These are phyloP conservation scores for Drosophila paulistorum DNA, from an alignment of 1,140 invertebrate species.

Conservation along the genomic window DNA sequence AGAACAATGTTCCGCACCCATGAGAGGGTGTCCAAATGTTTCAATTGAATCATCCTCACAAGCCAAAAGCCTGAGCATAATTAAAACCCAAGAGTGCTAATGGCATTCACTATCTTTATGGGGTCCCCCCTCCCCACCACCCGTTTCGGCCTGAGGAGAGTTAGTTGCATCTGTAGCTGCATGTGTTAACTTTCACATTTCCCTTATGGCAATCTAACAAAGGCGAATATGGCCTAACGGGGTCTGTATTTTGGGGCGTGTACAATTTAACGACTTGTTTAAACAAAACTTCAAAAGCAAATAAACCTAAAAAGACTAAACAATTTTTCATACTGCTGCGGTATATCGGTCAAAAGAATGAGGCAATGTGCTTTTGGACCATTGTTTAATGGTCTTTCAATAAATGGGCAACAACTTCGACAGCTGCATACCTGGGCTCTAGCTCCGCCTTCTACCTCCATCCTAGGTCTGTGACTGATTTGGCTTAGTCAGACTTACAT, in stretches of 20 bases:
- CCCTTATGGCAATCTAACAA: slow-evolving; percentile 28
- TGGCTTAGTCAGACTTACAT: slow-evolving; percentile 70
- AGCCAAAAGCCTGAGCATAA: slow-evolving; percentile 38
- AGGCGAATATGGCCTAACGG: slow-evolving; percentile 42
- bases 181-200: slow-evolving; percentile 76
- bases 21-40: slow-evolving; percentile 52
- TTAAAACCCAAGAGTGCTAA: slow-evolving; percentile 60
- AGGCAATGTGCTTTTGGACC: slow-evolving; percentile 36
- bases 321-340: slow-evolving; percentile 39
- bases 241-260: slow-evolving; percentile 40
- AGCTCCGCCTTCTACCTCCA: not conserved
- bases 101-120: slow-evolving; percentile 53
- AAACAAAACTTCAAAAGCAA: slow-evolving; percentile 67
- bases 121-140: not conserved
- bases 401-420: slow-evolving; percentile 55
- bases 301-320: slow-evolving; percentile 64
- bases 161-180: slow-evolving; percentile 37
- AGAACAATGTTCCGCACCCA: slow-evolving; percentile 9
- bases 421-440: slow-evolving; percentile 1
- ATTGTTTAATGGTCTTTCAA: slow-evolving; percentile 77
- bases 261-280: slow-evolving; percentile 75
- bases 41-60: slow-evolving; percentile 61
- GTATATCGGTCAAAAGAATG: slow-evolving; percentile 70
- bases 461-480: slow-evolving; percentile 57
- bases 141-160: slow-evolving; percentile 20